Percentiles rank a stretch among this genome's conserved stretches.
Conservation (phyloP, 2,797 vertebrate species). For the Phataginus tricuspis region DNA sequence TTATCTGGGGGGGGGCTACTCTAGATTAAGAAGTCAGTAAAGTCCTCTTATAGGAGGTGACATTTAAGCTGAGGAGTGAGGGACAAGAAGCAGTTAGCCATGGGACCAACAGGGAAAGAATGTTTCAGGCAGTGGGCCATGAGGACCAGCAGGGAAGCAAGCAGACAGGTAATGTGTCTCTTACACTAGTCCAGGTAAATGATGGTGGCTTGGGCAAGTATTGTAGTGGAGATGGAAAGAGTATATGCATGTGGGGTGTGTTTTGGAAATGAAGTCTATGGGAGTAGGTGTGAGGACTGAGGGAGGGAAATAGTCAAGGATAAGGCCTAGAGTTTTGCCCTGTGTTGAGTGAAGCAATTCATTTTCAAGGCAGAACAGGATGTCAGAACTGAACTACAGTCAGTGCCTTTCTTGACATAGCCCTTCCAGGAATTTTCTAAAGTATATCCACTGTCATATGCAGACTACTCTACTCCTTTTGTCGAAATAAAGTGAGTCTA, state of each 20-base stretch:
- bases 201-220: not conserved
- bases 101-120: not conserved
- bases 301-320: not conserved
- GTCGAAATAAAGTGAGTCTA: not conserved
- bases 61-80: not conserved
- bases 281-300: not conserved
- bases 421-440: slow-evolving; percentile 16
- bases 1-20: not conserved
- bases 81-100: not conserved
- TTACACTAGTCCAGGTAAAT: not conserved
- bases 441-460: not conserved
- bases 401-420: not conserved
- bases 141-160: not conserved
- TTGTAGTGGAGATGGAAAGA: not conserved
- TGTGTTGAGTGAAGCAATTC: not conserved
- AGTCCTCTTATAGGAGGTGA: not conserved
- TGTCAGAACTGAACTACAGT: not conserved
- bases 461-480: not conserved
- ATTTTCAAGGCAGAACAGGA: not conserved
- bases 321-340: not conserved
- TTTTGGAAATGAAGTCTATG: not conserved
- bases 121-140: not conserved
- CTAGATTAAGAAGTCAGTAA: slow-evolving; percentile 23
- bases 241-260: not conserved
- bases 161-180: not conserved